These are phyloP conservation scores for Drosophila lini DNA, from an alignment of 1,140 invertebrate genomes.

Conservation along the genomic window DNA sequence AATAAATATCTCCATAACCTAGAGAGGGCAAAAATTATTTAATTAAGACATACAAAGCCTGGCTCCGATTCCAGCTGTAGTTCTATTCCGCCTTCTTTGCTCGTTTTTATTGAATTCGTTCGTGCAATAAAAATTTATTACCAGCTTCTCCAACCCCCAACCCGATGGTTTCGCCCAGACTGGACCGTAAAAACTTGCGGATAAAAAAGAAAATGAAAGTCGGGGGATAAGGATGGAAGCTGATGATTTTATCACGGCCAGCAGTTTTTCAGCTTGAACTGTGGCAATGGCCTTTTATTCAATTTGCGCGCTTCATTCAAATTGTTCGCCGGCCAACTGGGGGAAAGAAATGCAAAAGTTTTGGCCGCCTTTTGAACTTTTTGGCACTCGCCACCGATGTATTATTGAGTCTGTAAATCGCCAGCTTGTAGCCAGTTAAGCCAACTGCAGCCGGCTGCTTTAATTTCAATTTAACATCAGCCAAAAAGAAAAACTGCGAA, in stretches of 20 bases:
- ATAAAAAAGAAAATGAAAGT: constrained; percentile 3
- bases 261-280: constrained; percentile 72
- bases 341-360: constrained; percentile 40
- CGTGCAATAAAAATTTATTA: constrained; percentile 71
- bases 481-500: background rate
- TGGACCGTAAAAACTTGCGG: constrained; percentile 36
- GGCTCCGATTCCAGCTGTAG: constrained; percentile 18
- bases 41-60: constrained; percentile 50
- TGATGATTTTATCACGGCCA: constrained; percentile 73
- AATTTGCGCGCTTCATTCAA: constrained; percentile 70
- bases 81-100: constrained; percentile 11
- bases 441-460: constrained; percentile 33
- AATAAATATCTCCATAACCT: background rate
- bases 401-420: constrained; percentile 51
- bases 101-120: constrained; percentile 69
- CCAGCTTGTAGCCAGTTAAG: constrained; percentile 40
- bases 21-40: constrained; percentile 41
- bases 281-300: constrained; percentile 68
- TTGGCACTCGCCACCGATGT: constrained; percentile 56
- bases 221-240: constrained; percentile 47
- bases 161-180: constrained; percentile 11
- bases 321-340: constrained; percentile 36
- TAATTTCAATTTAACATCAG: constrained; percentile 38
- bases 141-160: constrained; percentile 16
- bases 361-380: constrained; percentile 65